Percentiles rank a stretch among this genome's conserved stretches.
Evolutionary conservation across 2,888 invertebrate species (phyloP).

Genomic region (Hoplodrina ambigua): DNA sequence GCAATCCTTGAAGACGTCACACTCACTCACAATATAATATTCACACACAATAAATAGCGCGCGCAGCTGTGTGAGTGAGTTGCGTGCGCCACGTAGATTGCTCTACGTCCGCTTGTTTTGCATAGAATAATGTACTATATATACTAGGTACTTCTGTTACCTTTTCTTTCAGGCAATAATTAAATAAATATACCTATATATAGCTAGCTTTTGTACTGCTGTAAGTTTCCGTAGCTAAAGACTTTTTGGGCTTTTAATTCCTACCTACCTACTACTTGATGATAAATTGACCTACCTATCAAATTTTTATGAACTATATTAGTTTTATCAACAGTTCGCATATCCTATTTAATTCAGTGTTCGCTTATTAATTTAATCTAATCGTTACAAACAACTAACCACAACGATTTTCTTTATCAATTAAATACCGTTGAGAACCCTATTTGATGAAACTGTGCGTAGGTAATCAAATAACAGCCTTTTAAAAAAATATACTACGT

Average conservation of each 20-base stretch:
- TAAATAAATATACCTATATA: background rate
- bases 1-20: constrained; percentile 78
- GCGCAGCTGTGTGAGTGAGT: constrained; percentile 71
- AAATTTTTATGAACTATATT: constrained; percentile 9
- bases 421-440: constrained; percentile 28
- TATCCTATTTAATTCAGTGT: constrained; percentile 1
- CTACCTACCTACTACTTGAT: background rate
- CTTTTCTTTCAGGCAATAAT: constrained; percentile 40
- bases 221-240: background rate
- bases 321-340: background rate
- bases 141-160: constrained; percentile 37
- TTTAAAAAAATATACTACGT: constrained; percentile 27
- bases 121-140: constrained; percentile 68
- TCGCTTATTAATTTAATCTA: constrained; percentile 2
- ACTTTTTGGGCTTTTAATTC: background rate
- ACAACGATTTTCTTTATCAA: constrained; percentile 13
- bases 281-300: background rate
- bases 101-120: constrained; percentile 73
- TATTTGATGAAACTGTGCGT: constrained; percentile 19
- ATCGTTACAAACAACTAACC: constrained; percentile 16
- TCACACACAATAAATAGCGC: constrained; percentile 69
- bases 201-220: constrained; percentile 1
- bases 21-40: constrained; percentile 62
- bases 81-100: constrained; percentile 78
- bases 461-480: background rate